phyloP scores from a whole-genome alignment of 2,888 invertebrate species.

The Parnassius glacialis region DNA sequence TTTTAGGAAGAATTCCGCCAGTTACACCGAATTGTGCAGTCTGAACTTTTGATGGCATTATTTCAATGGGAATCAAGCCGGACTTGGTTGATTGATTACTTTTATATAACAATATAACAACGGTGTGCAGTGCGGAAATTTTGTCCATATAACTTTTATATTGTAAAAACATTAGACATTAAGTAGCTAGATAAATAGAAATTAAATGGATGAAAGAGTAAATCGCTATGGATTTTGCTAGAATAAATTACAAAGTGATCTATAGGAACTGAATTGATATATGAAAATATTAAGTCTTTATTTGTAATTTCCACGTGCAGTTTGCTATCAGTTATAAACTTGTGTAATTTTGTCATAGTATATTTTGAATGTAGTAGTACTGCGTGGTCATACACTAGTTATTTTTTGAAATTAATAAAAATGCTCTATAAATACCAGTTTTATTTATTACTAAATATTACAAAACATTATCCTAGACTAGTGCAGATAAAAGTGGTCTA shows the following conservation, averaged over 20 bases:
- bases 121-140: slow-evolving; percentile 26
- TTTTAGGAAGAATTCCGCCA: slow-evolving; percentile 13
- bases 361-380: slow-evolving; percentile 69
- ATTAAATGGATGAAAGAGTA: slow-evolving; percentile 49
- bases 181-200: slow-evolving; percentile 61
- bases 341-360: slow-evolving; percentile 72
- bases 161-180: slow-evolving; percentile 61
- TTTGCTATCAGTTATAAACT: slow-evolving; percentile 50
- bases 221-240: slow-evolving; percentile 62
- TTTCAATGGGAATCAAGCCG: slow-evolving; percentile 14
- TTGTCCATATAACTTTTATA: slow-evolving; percentile 36
- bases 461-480: no score
- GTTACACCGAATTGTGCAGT: slow-evolving; percentile 2
- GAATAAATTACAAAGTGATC: slow-evolving; percentile 46
- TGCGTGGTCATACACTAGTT: slow-evolving; percentile 75
- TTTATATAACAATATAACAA: background rate
- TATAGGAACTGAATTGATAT: slow-evolving; percentile 50
- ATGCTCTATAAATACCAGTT: slow-evolving; percentile 60
- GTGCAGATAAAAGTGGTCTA: no score
- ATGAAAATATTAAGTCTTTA: slow-evolving; percentile 33
- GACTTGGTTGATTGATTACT: slow-evolving; percentile 12
- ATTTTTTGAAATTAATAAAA: slow-evolving; percentile 78
- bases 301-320: slow-evolving; percentile 50
- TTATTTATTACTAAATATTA: slow-evolving; percentile 27
- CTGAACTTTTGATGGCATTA: slow-evolving; percentile 37